phyloP scores from a whole-genome alignment of 2,113 vertebrate species.

The Ellobius talpinus region DNA sequence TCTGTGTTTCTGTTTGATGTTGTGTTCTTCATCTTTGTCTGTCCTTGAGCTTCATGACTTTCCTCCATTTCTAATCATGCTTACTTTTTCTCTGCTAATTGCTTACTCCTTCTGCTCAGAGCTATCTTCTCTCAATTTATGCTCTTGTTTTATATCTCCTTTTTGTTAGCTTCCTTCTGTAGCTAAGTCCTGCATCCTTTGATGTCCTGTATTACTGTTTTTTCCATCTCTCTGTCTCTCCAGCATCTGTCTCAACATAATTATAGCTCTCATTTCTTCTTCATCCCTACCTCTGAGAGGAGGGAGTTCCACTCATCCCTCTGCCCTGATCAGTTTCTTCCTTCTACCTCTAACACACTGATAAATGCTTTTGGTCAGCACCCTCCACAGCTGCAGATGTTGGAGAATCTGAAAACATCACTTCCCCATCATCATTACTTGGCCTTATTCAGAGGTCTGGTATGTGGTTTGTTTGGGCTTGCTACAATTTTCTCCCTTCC shows the following conservation, averaged over 20 bases:
- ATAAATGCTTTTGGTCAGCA: not conserved
- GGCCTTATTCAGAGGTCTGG: rapidly evolving
- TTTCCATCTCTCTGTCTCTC: no score
- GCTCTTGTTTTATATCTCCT: no score
- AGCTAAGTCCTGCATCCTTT: not conserved
- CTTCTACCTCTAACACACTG: not conserved
- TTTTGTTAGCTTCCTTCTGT: not conserved
- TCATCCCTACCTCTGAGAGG: no score
- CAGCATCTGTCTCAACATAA: no score
- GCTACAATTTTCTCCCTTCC: not conserved
- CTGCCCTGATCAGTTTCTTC: not conserved
- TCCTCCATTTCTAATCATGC: not conserved
- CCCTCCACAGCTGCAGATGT: not conserved
- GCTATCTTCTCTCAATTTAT: not conserved
- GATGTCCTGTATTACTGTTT: no score
- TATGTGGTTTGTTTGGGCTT: no score
- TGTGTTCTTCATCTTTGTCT: no score
- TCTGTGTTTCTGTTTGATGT: not conserved
- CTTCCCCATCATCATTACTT: rapidly evolving
- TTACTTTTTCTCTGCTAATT: no score
- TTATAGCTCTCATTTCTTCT: not conserved
- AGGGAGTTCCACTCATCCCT: no score
- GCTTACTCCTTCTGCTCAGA: not conserved
- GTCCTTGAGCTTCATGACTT: not conserved
- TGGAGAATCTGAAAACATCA: not conserved